Percentiles rank a stretch among this genome's conserved stretches.
phyloP scores from a whole-genome alignment of 2,888 invertebrate species.

The Euproctis similis region DNA sequence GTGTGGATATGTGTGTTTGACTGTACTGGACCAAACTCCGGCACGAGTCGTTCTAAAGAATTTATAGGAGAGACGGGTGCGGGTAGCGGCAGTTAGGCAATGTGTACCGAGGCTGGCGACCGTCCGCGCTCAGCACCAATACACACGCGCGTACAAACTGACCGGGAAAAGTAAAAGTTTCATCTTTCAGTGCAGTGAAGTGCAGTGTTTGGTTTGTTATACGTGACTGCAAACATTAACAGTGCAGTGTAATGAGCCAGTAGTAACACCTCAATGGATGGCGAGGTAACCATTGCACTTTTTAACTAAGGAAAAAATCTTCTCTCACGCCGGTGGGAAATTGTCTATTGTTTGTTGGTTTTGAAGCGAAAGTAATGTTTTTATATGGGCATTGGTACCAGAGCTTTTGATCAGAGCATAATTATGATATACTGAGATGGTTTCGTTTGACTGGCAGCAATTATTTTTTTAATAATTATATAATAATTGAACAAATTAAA shows the following conservation, averaged over 20 bases:
- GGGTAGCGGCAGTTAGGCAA: conserved; percentile 48
- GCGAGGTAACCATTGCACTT: conserved; percentile 41
- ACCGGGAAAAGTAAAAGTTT: conserved; percentile 47
- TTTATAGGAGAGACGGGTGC: conserved; percentile 64
- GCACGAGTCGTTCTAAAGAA: conserved; percentile 69
- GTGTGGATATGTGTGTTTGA: conserved; percentile 33
- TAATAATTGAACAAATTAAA: too few species aligned
- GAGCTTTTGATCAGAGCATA: too few species aligned
- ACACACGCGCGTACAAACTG: conserved; percentile 10
- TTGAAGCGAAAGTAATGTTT: conserved; percentile 23
- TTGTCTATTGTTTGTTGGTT: conserved; percentile 18
- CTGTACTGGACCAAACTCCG: conserved; percentile 62
- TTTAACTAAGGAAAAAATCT: conserved; percentile 22
- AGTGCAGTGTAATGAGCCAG: conserved; percentile 43
- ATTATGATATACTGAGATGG: too few species aligned
- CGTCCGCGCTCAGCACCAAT: conserved; percentile 22
- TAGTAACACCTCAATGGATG: conserved; percentile 51
- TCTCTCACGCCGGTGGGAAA: conserved; percentile 28
- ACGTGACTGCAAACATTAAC: conserved; percentile 16
- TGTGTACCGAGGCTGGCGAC: conserved; percentile 32
- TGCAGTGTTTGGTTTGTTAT: neutral
- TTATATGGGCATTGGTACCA: conserved; percentile 26
- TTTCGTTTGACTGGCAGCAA: too few species aligned
- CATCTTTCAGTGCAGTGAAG: conserved; percentile 29
- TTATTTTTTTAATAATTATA: too few species aligned